These are phyloP conservation scores for Tonatia bakeri DNA, from an alignment of 2,113 vertebrate genomes.

Conservation along the genomic window DNA sequence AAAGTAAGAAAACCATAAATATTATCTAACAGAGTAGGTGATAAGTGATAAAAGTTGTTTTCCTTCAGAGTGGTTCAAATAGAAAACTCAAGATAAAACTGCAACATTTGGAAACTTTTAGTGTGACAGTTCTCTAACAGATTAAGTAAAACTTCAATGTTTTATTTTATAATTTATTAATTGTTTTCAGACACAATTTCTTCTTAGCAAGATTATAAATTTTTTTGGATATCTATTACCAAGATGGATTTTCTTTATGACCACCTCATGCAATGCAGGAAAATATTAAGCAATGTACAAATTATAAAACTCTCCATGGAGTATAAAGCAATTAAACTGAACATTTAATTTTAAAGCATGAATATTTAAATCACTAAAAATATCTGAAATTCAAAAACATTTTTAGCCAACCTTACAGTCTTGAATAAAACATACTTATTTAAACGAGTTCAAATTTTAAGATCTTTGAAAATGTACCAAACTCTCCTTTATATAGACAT, in stretches of 20 bases:
- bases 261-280: neutral
- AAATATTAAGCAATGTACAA: neutral
- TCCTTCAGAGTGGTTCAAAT: neutral
- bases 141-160: neutral
- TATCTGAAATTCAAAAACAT: neutral
- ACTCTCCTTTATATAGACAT: neutral
- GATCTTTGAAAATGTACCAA: constrained; percentile 8
- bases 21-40: neutral
- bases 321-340: constrained; percentile 39
- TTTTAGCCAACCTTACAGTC: neutral
- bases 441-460: neutral
- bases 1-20: neutral
- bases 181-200: neutral
- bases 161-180: neutral
- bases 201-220: neutral
- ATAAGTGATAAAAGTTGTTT: neutral
- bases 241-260: neutral
- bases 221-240: neutral
- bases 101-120: neutral
- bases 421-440: constrained; percentile 31
- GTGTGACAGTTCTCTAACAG: neutral
- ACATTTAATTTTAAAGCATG: constrained; percentile 40
- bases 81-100: neutral
- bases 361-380: constrained; percentile 53
- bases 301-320: neutral